These are phyloP conservation scores for Ophonus ardosiacus DNA, from an alignment of 2,888 invertebrate species.

Conservation along the genomic window DNA sequence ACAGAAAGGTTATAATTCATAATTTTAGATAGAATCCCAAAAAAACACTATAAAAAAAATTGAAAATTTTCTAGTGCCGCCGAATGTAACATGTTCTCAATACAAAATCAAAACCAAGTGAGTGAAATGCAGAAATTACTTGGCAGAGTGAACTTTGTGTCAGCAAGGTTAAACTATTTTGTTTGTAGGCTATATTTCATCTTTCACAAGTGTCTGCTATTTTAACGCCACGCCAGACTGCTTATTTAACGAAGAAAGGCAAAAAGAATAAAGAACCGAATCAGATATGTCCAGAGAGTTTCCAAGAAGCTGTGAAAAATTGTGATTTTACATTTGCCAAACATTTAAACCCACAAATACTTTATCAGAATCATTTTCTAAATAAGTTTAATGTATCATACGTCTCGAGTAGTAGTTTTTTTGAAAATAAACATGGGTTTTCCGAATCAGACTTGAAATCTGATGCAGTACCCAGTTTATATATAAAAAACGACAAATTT, in stretches of 20 bases:
- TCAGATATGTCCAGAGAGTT: slow-evolving; percentile 75
- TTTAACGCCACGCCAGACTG: slow-evolving; percentile 74
- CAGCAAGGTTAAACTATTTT: slow-evolving; percentile 57
- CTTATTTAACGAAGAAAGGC: slow-evolving; percentile 72
- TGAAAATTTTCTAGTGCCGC: slow-evolving; percentile 41
- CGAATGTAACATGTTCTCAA: slow-evolving; percentile 74
- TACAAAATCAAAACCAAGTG: slow-evolving; percentile 77
- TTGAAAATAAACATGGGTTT: slow-evolving; percentile 76
- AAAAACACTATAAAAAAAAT: slow-evolving; percentile 4
- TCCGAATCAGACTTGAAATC: slow-evolving; percentile 69
- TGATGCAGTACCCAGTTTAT: slow-evolving; percentile 70
- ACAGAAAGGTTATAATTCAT: slow-evolving; percentile 64
- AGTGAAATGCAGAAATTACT: slow-evolving; percentile 63
- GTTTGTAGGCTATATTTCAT: slow-evolving; percentile 73
- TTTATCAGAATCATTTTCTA: slow-evolving; percentile 72
- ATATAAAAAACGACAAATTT: slow-evolving; percentile 69
- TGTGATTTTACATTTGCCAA: slow-evolving; percentile 73
- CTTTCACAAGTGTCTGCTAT: slow-evolving; percentile 75
- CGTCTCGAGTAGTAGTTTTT: slow-evolving; percentile 74
- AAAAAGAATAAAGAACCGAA: slow-evolving; percentile 70
- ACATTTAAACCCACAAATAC: slow-evolving; percentile 71
- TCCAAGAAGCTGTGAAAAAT: slow-evolving; percentile 74
- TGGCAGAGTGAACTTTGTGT: slow-evolving; percentile 17
- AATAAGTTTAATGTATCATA: slow-evolving; percentile 74
- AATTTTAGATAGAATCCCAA: slow-evolving; percentile 52